A percentile compares a stretch with the other conserved stretches of the same genome.
These are phyloP conservation scores for Cladopsammia gracilis DNA, from an alignment of 64 coral and sea anemone genomes.

Conservation along the genomic window DNA sequence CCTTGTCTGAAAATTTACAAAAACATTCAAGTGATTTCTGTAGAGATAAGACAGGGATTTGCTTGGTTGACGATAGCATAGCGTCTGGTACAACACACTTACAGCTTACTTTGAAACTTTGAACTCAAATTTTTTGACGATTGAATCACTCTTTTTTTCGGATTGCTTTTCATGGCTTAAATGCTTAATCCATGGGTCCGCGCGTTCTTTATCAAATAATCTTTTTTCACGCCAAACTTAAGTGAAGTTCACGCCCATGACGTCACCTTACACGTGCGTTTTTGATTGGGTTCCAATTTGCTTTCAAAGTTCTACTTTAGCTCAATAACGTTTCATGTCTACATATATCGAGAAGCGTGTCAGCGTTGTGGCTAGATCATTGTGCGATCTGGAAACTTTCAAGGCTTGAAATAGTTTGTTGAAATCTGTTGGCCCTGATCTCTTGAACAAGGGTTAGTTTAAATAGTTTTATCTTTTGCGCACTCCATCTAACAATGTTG, in stretches of 20 bases:
- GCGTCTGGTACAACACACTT: too few relatives aligned
- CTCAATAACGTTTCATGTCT: neutral
- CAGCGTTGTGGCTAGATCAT: neutral
- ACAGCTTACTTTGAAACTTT: neutral
- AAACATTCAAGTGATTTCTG: neutral
- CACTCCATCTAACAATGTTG: neutral
- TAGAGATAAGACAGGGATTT: too few relatives aligned
- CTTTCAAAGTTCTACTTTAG: too few relatives aligned
- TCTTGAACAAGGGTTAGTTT: neutral
- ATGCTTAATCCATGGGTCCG: constrained; percentile 4
- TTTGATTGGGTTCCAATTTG: neutral
- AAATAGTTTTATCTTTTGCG: neutral
- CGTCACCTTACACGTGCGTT: neutral
- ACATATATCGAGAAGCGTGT: too few relatives aligned
- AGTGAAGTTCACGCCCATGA: neutral
- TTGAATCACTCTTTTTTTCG: neutral
- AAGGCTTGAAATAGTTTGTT: neutral
- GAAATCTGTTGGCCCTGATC: neutral
- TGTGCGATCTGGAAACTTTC: neutral
- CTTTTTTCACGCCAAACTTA: neutral
- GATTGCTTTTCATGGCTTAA: neutral
- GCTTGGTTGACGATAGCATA: too few relatives aligned
- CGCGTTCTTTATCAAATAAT: neutral
- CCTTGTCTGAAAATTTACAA: neutral
- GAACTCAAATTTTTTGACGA: neutral